A percentile compares a stretch with the other conserved stretches of the same genome.
phyloP scores from a whole-genome alignment of 2,888 invertebrate species.

The Epinotia nisella region DNA sequence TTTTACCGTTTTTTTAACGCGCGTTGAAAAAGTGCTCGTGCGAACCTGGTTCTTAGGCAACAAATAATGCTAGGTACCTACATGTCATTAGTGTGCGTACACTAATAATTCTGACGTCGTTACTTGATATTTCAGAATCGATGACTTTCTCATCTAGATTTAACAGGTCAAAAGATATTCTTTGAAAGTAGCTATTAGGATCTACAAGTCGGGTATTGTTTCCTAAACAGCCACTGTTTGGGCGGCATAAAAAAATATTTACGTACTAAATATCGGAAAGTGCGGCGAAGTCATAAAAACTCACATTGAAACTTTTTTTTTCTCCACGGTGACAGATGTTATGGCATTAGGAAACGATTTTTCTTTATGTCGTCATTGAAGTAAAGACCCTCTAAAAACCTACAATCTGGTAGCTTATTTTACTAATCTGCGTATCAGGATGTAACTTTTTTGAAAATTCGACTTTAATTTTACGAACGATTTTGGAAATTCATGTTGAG shows the following conservation, averaged over 20 bases:
- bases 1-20: no score
- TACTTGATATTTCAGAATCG: neutral
- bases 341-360: slow-evolving; percentile 71
- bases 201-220: slow-evolving; percentile 47
- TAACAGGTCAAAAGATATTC: neutral
- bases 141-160: neutral
- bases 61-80: no score
- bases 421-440: neutral
- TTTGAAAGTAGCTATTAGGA: slow-evolving; percentile 34
- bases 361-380: slow-evolving; percentile 78
- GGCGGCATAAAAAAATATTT: slow-evolving; percentile 67
- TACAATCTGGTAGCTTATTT: slow-evolving; percentile 50
- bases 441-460: neutral
- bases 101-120: neutral
- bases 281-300: slow-evolving; percentile 70
- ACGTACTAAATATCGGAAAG: slow-evolving; percentile 69
- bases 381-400: slow-evolving; percentile 69
- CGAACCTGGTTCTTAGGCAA: no score
- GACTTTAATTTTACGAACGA: slow-evolving; percentile 4
- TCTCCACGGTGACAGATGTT: slow-evolving; percentile 76
- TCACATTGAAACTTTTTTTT: slow-evolving; percentile 69
- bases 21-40: no score
- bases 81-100: no score
- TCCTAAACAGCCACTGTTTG: slow-evolving; percentile 49
- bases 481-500: neutral